Percentiles rank a stretch among this genome's conserved stretches.
phyloP scores from a whole-genome alignment of 2,797 vertebrate species.

The Kryptolebias ocellatus region DNA sequence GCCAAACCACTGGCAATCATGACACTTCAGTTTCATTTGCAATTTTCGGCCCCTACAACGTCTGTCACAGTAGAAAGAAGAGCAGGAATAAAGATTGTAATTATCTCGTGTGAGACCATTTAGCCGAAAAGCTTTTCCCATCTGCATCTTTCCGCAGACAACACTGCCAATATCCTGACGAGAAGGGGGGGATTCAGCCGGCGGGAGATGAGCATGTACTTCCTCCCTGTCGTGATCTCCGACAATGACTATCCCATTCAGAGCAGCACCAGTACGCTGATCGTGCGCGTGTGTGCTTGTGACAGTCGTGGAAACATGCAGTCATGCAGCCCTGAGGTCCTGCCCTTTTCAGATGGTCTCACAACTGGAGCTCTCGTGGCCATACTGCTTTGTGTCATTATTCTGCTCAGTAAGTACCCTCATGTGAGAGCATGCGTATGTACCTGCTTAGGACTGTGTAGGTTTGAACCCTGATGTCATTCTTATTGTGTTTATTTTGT shows the following conservation, averaged over 20 bases:
- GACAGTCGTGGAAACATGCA: constrained; percentile 91
- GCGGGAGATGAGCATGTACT: constrained; percentile 91
- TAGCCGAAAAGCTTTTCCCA: not conserved
- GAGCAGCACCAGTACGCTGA: constrained; percentile 94
- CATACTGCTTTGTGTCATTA: constrained; percentile 93
- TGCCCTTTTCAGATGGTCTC: constrained; percentile 91
- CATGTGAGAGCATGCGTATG: not conserved
- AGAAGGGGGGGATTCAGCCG: constrained; percentile 91
- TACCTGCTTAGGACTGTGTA: not conserved
- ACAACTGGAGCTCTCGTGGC: constrained; percentile 94
- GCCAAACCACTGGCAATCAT: too few species aligned
- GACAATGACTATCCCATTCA: constrained; percentile 95
- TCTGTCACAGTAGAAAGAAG: not conserved
- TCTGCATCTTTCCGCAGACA: constrained; percentile 81
- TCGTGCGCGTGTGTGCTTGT: constrained; percentile 92
- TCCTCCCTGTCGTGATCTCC: constrained; percentile 94
- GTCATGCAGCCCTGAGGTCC: constrained; percentile 90
- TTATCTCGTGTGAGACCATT: not conserved
- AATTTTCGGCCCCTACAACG: too few species aligned
- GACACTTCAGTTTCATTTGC: too few species aligned
- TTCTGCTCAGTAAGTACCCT: constrained; percentile 90
- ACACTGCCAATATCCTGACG: constrained; percentile 95
- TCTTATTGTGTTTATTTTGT: not conserved
- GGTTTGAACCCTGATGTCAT: constrained; percentile 1
- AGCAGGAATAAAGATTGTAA: too few species aligned